These are phyloP conservation scores for Xylophagus ater DNA, from an alignment of 2,888 invertebrate genomes.

Conservation along the genomic window DNA sequence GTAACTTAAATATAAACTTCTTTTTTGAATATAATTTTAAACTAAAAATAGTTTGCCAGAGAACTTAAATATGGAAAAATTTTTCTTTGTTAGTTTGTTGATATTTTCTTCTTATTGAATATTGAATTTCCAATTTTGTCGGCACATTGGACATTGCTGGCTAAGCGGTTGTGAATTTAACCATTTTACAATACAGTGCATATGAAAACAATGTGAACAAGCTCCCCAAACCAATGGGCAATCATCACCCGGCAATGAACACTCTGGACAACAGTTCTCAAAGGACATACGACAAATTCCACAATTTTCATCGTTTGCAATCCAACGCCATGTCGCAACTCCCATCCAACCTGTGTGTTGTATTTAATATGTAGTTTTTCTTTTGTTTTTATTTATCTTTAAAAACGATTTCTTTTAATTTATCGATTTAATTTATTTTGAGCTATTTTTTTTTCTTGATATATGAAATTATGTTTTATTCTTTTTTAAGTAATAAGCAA, in stretches of 20 bases:
- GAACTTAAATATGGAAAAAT: too few relatives aligned
- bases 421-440: not conserved
- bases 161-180: slow-evolving; percentile 81
- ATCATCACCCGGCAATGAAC: slow-evolving; percentile 94
- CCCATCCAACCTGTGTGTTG: slow-evolving; percentile 90
- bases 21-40: too few relatives aligned
- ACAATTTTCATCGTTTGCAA: slow-evolving; percentile 97
- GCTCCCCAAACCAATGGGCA: slow-evolving; percentile 97
- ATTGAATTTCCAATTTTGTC: slow-evolving; percentile 98
- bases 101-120: slow-evolving; percentile 48
- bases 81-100: too few relatives aligned
- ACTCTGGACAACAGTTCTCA: slow-evolving; percentile 96
- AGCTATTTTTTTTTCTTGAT: not conserved
- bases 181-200: slow-evolving; percentile 99
- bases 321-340: slow-evolving; percentile 98
- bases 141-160: slow-evolving; percentile 91
- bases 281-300: slow-evolving; percentile 99
- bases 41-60: too few relatives aligned
- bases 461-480: not conserved
- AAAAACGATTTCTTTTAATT: too few relatives aligned
- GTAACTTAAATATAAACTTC: too few relatives aligned
- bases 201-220: slow-evolving; percentile 98
- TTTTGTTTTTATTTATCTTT: too few relatives aligned
- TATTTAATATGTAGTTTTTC: too few relatives aligned
- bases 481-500: not conserved